These are phyloP conservation scores for Eucera pruinosa DNA, from an alignment of 2,888 invertebrate species.

Conservation along the genomic window DNA sequence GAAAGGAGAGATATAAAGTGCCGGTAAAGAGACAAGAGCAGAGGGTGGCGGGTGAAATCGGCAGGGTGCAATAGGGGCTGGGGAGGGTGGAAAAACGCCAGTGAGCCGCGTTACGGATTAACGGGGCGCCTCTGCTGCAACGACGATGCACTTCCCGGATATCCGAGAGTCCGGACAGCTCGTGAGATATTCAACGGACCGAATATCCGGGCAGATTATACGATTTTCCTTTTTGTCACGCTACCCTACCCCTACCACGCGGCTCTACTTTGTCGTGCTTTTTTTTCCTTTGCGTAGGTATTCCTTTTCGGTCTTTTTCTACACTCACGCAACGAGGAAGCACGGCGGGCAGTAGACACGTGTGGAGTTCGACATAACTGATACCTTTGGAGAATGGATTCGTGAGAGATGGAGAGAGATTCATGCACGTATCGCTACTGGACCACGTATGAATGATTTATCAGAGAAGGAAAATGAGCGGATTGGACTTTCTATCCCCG, in stretches of 20 bases:
- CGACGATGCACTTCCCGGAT: conserved; percentile 72
- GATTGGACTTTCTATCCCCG: conserved; percentile 11
- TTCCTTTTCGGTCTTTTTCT: neutral
- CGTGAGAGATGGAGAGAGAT: neutral
- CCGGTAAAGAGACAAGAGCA: conserved; percentile 20
- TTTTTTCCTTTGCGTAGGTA: neutral
- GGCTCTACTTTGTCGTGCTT: neutral
- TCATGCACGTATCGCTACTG: neutral
- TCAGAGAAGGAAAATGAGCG: conserved; percentile 20
- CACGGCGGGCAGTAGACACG: neutral
- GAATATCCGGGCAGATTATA: conserved; percentile 71
- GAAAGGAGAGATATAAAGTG: too few species aligned
- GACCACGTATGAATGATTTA: conserved; percentile 30
- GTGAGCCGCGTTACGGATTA: conserved; percentile 69
- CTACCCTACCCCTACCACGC: neutral
- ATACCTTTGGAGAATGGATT: conserved; percentile 14
- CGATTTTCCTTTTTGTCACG: conserved; percentile 64
- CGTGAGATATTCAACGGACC: conserved; percentile 72
- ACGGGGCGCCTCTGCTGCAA: conserved; percentile 64
- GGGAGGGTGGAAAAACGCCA: conserved; percentile 53
- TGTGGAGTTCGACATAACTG: conserved; percentile 22
- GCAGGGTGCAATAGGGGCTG: conserved; percentile 1
- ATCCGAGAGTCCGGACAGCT: conserved; percentile 68
- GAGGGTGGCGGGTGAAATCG: neutral
- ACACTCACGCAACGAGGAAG: neutral